These are phyloP conservation scores for Netelia fuscicornis DNA, from an alignment of 2,888 invertebrate genomes.

Conservation along the genomic window DNA sequence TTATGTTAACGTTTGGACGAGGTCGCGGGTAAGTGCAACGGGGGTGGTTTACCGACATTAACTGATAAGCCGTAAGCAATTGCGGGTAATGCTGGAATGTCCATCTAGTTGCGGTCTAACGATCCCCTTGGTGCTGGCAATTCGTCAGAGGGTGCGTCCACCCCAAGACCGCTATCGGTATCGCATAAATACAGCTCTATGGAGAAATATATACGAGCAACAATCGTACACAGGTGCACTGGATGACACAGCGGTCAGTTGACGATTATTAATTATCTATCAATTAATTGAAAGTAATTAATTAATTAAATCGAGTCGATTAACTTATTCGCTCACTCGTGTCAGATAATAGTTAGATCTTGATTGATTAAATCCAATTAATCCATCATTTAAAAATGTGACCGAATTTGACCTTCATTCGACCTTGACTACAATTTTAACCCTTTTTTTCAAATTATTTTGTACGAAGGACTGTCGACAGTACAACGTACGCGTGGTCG, in stretches of 20 bases:
- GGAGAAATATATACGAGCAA: no score
- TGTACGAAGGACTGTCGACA: no score
- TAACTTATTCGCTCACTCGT: no score
- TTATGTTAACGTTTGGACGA: slow-evolving; percentile 80
- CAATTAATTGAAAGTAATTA: background rate
- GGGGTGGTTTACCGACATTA: slow-evolving; percentile 67
- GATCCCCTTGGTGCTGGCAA: slow-evolving; percentile 80
- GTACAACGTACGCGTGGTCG: no score
- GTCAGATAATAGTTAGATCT: no score
- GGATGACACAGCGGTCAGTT: background rate
- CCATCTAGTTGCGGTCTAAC: slow-evolving; percentile 79
- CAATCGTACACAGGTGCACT: background rate
- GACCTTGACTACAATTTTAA: no score
- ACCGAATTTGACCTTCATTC: no score
- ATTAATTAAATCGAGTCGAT: background rate
- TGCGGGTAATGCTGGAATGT: slow-evolving; percentile 73
- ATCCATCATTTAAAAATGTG: no score
- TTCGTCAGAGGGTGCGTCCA: slow-evolving; percentile 76
- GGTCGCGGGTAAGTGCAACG: slow-evolving; percentile 60
- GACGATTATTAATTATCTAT: background rate
- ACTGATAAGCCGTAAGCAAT: slow-evolving; percentile 51
- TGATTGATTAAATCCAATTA: no score
- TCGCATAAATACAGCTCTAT: slow-evolving; percentile 23
- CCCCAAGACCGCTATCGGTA: slow-evolving; percentile 44
- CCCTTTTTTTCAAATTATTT: no score